phyloP scores from a whole-genome alignment of 1,140 invertebrate species.

The Riptortus pedestris region DNA sequence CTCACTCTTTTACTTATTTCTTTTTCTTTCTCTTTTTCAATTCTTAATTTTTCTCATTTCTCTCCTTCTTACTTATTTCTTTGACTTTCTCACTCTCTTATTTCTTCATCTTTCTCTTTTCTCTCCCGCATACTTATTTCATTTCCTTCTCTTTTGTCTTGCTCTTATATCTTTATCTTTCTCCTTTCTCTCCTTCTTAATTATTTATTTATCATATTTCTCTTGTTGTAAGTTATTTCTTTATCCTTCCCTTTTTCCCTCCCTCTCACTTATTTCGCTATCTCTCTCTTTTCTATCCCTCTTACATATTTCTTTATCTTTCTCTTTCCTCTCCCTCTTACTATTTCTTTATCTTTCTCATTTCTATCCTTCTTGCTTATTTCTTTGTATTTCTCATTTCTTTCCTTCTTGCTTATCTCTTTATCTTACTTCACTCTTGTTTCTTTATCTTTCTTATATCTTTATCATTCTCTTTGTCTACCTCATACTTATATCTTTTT shows the following conservation, averaged over 20 bases:
- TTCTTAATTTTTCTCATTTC: neutral
- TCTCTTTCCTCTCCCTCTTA: neutral
- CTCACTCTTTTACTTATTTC: neutral
- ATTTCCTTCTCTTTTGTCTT: constrained; percentile 5
- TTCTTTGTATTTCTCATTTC: neutral
- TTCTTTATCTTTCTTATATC: neutral
- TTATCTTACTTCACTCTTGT: neutral
- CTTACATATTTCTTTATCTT: neutral
- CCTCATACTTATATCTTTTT: constrained; percentile 1
- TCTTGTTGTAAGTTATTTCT: neutral
- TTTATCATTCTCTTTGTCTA: constrained; percentile 1
- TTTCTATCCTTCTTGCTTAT: neutral
- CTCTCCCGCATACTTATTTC: constrained; percentile 12
- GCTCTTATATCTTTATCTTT: neutral
- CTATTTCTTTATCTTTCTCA: neutral
- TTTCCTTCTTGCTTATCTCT: neutral
- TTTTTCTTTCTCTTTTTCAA: neutral
- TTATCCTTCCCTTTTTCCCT: neutral
- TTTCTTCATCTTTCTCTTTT: neutral
- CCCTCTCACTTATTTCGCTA: neutral
- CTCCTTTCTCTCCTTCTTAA: neutral
- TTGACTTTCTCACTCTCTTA: constrained; percentile 11
- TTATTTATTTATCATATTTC: too few species aligned
- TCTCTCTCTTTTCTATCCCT: neutral
- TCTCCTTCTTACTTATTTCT: neutral